A percentile compares a stretch with the other conserved stretches of the same genome.
These are phyloP conservation scores for Agriopis aurantiaria DNA, from an alignment of 2,888 invertebrate species.

Conservation along the genomic window DNA sequence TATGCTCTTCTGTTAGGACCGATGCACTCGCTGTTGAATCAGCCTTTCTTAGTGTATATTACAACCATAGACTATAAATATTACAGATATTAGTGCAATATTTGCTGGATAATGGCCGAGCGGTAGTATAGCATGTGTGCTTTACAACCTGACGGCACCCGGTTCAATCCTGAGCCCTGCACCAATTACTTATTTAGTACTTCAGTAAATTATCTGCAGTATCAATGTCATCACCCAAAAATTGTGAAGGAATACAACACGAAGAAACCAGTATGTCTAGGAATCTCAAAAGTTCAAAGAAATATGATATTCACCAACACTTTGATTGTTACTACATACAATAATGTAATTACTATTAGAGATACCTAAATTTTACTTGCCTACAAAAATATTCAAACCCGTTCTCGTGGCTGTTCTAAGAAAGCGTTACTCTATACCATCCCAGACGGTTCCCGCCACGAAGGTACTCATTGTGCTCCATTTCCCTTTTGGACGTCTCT, in stretches of 20 bases:
- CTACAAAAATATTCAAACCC: neutral
- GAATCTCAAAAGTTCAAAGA: too few species aligned
- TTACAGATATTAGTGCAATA: slow-evolving; percentile 8
- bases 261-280: too few species aligned
- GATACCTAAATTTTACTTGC: neutral
- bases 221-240: too few species aligned
- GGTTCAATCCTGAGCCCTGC: too few species aligned
- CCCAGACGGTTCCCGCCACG: slow-evolving; percentile 26
- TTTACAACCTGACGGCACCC: too few species aligned
- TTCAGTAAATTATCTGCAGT: too few species aligned
- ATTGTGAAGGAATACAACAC: too few species aligned
- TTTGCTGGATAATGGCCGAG: neutral
- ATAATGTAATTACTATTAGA: neutral
- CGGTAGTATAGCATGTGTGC: too few species aligned
- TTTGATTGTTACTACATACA: too few species aligned
- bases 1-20: slow-evolving; percentile 76
- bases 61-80: slow-evolving; percentile 20
- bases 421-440: slow-evolving; percentile 27
- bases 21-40: slow-evolving; percentile 77
- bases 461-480: slow-evolving; percentile 31
- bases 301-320: too few species aligned
- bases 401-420: neutral
- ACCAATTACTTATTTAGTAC: too few species aligned
- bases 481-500: slow-evolving; percentile 45
- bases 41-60: slow-evolving; percentile 62